A percentile compares a stretch with the other conserved stretches of the same genome.
phyloP scores from a whole-genome alignment of 2,797 vertebrate species.

The Scleropages formosus region DNA sequence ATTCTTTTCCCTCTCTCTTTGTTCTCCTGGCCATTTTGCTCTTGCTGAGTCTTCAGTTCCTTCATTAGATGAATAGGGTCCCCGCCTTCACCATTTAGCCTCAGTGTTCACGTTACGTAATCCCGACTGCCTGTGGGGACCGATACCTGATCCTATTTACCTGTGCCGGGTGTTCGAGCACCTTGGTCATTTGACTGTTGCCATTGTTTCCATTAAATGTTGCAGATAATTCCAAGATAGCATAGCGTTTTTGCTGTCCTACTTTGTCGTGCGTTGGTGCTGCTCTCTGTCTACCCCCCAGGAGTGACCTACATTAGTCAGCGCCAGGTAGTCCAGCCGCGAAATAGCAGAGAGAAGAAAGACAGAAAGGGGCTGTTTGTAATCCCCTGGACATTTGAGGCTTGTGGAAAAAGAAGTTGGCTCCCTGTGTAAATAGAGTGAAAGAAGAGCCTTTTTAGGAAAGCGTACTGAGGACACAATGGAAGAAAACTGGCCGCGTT shows the following conservation, averaged over 20 bases:
- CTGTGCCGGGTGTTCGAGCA: background rate
- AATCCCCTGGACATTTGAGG: background rate
- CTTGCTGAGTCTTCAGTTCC: background rate
- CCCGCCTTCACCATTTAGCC: background rate
- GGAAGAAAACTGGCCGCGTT: background rate
- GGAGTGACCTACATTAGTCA: slow-evolving; percentile 16
- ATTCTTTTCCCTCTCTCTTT: slow-evolving; percentile 12
- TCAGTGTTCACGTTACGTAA: slow-evolving; percentile 10
- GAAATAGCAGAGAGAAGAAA: background rate
- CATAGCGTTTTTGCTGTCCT: background rate
- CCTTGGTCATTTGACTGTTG: background rate
- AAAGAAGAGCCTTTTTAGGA: slow-evolving; percentile 10
- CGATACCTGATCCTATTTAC: background rate
- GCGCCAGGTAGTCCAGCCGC: background rate
- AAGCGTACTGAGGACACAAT: background rate
- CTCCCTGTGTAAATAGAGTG: slow-evolving; percentile 8
- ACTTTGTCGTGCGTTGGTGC: background rate
- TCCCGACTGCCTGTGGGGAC: background rate
- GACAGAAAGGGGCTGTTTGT: background rate
- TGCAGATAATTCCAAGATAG: background rate
- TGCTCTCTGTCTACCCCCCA: background rate
- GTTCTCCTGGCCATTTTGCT: background rate
- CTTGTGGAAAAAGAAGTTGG: background rate
- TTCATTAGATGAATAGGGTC: background rate
- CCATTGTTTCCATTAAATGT: slow-evolving; percentile 8